Evolutionary conservation across 35 echinoderm and acorn worm species (phyloP), one percentile per base, ranked within the genome.

Genomic region (Acanthaster planci): DNA sequence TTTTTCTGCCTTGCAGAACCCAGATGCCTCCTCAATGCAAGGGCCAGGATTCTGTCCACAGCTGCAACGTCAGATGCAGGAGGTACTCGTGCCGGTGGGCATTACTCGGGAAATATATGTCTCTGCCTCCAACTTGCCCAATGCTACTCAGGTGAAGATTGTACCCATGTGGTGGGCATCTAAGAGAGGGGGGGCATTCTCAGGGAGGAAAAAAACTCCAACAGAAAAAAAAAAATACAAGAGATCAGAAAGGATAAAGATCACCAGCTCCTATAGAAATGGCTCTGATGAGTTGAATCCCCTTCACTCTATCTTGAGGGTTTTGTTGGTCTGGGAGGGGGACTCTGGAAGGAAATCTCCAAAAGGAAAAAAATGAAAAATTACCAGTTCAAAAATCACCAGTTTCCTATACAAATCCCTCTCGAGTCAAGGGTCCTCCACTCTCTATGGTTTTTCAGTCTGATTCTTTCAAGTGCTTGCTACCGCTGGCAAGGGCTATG

Each of bases 31-130:
- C 9, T 29, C 51, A 8, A 58, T 51, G 35, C 81, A 58, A 35
- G 78, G 78, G 0, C 7, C n/a, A 10, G 12, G 7, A 1, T 55
- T 38, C 18, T 88, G 86, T 82, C 86, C 86, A 16, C 86, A 68
- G 18, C 27, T 88, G 37, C 77, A 32, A 7, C 21, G 34, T 0
- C 51, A 80, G 58, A 55, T 36, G 4, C 37, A 19, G 37, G 55
- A 88, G 29, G 80, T 79, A 47, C 38, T 88, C 34, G n/a, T 81
- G 50, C 86, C 78, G 55, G 78, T 82, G 18, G 86, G 86, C 34
- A 50, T 60, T 26, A 36, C 34, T 39, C 55, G 34, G 23, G 78
- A 59, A 9, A 72, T 88, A 51, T 17, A 23, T 5, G 39, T 80
- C 8, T 17, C 32, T 34, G 78, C 56, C 26, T 51, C 5, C 0